Conservation (phyloP, 2,888 invertebrate genomes). For the Plebejus anna region DNA sequence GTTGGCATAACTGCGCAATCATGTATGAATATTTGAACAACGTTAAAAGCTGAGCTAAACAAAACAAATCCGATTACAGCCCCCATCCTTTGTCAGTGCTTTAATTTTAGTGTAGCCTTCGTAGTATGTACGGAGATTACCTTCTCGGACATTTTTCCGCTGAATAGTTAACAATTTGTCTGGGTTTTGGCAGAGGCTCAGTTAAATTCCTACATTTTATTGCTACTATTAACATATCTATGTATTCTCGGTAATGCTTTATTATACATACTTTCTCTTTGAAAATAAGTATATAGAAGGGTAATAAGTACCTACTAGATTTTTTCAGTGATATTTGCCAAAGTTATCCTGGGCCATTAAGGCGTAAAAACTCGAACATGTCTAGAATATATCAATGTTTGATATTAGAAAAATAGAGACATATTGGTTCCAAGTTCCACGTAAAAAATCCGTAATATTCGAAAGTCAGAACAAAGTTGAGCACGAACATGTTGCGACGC, state of each 20-base stretch:
- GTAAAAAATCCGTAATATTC: slow-evolving; percentile 18
- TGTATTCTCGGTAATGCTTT: background rate
- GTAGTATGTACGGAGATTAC: slow-evolving; percentile 2
- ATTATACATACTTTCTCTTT: background rate
- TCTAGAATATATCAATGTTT: background rate
- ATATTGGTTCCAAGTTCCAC: background rate
- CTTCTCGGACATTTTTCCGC: slow-evolving; percentile 5
- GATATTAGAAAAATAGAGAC: background rate
- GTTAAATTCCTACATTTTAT: background rate
- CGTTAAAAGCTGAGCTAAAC: slow-evolving; percentile 27
- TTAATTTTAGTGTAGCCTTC: slow-evolving; percentile 6
- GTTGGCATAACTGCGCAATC: slow-evolving; percentile 28
- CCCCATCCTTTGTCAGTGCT: slow-evolving; percentile 26
- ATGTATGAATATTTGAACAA: slow-evolving; percentile 28
- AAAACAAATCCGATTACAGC: slow-evolving; percentile 26
- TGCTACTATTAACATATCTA: background rate
- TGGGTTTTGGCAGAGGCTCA: background rate
- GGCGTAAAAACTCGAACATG: background rate
- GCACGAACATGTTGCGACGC: background rate
- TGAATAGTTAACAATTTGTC: slow-evolving; percentile 12
- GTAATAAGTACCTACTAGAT: background rate
- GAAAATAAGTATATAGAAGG: background rate
- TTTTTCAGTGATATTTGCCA: background rate
- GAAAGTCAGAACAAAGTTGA: slow-evolving; percentile 23
- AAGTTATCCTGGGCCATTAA: background rate